Base-by-base conservation (phyloP, 2,888 invertebrate genomes). In the Amiota mariae region DNA sequence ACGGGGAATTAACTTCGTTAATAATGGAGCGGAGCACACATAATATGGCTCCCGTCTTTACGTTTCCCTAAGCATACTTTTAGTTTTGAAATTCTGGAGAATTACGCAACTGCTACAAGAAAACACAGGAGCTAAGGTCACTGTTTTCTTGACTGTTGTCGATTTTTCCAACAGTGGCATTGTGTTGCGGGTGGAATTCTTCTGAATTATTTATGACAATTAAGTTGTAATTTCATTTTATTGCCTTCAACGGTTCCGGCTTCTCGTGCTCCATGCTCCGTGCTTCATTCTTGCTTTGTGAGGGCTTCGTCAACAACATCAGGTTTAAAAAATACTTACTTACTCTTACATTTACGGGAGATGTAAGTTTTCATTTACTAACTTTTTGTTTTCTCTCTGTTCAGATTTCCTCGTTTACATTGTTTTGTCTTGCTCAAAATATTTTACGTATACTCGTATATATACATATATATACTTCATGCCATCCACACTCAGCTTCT, bases 171-270 rank as follows among this genome's bases (percentile, higher is more conserved):
- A 72, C 76, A 73, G 77, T 81, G 76, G 75, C 77, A 77, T 75
- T 70, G 68, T 76, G 73, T 56, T 70, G 73, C 71, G 76, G 76
- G 59, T 73, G 80, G 56, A 78, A 81, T 81, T 80, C 81, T 81
- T 72, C 78, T 83, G 82, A 82, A 80, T 80, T 83, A 83, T 83
- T 83, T 83, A 82, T 83, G 82, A 82, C 83, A 83, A 81, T 83
- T 82, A 84, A 83, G 83, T 80, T 81, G 81, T 84, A 83, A 82
- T 84, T 83, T 82, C 80, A 81, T 83, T 81, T 84, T 83, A 83
- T 82, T 80, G 79, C 80, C 80, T 77, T 80, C 81, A 76, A 76
- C 81, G 77, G 75, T 76, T 78, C 79, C 57, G 54, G 48, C 63
- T 54, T 75, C 61, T 67, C 36, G 36, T 36, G 36, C 36, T 36